Evolutionary conservation across 2,113 vertebrate species (phyloP), one percentile per base, ranked within the genome.

Genomic region (Spea multiplicata): DNA sequence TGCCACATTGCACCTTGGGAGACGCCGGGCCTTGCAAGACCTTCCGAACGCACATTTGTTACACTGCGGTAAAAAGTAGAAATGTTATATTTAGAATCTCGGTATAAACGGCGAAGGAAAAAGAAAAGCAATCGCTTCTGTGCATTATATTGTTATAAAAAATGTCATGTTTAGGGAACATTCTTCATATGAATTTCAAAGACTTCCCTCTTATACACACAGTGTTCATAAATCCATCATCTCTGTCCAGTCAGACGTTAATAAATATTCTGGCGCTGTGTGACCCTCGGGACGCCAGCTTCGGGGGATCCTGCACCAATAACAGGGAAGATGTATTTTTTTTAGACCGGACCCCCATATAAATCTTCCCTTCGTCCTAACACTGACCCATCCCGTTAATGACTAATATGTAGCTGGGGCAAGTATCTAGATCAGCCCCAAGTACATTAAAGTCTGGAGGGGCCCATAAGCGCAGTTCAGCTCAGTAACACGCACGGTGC

Each of bases 21-120:
- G 72, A 65, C n/a, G 17, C 80, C 45, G 0, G 1, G 14, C 44
- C 50, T 44, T 48, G 45, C 4, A 59, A 66, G 72, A 66, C 17
- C 3, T 17, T 13, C 50, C 12, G 62, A 80, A 74, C 67, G 44
- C 71, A 83, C 10, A 46, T 80, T 68, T 68, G 47, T 68, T 80
- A 73, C 78, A 16, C 14, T 1, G 55, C 50, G 50, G 50, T 53
- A 9, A 69, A 73, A 14, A 50, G 8, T 16, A 72, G 50, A 55
- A 65, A 62, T 59, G 76, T 72, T 79, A 66, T 66, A 47, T 53
- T 30, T 61, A 17, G 61, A 45, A 47, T 57, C 45, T 30, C 61
- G 14, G 48, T 70, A 14, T 59, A 17, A 17, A 53, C 49, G 44
- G 47, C 48, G 48, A 55, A 71, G 69, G 49, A 72, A 72, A 8